Evolutionary conservation across 2,888 invertebrate genomes (phyloP).

Genomic region (Blastobasis lacticolella): DNA sequence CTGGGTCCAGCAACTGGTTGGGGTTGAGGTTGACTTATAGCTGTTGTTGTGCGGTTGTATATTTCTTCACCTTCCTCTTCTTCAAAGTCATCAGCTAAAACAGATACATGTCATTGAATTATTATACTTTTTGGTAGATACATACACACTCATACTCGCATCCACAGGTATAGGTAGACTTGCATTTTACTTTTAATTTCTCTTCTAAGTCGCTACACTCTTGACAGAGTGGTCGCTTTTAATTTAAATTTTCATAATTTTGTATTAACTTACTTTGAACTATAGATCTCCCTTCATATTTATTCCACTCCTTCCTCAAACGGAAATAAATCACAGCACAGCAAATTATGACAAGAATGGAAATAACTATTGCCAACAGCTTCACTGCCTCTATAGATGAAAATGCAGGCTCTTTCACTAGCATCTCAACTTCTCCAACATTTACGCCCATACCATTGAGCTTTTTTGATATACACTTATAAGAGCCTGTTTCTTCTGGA

Average conservation of each 20-base stretch:
- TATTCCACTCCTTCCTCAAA: conserved; percentile 56
- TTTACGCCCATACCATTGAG: conserved; percentile 66
- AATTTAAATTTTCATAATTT: no score
- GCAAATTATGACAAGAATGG: conserved; percentile 54
- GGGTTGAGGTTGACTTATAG: conserved; percentile 32
- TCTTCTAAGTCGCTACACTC: no score
- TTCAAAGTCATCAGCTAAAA: conserved; percentile 70
- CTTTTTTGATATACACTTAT: conserved; percentile 77
- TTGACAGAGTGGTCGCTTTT: no score
- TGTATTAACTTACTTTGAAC: conserved; percentile 42
- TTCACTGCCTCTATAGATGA: conserved; percentile 61
- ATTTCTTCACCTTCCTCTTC: conserved; percentile 60
- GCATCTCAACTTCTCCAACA: conserved; percentile 74
- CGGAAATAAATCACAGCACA: conserved; percentile 59
- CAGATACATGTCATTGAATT: conserved; percentile 13
- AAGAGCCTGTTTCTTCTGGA: conserved; percentile 76
- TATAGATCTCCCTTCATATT: conserved; percentile 50
- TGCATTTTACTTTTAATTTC: no score
- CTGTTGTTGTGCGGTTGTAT: conserved; percentile 63
- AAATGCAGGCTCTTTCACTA: conserved; percentile 67
- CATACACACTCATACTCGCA: no score
- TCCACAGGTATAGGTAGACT: no score
- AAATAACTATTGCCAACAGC: conserved; percentile 56
- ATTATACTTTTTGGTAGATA: neutral
- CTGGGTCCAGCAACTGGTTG: conserved; percentile 50